phyloP scores from a whole-genome alignment of 2,888 invertebrate genomes.

The Hartigia nigra region DNA sequence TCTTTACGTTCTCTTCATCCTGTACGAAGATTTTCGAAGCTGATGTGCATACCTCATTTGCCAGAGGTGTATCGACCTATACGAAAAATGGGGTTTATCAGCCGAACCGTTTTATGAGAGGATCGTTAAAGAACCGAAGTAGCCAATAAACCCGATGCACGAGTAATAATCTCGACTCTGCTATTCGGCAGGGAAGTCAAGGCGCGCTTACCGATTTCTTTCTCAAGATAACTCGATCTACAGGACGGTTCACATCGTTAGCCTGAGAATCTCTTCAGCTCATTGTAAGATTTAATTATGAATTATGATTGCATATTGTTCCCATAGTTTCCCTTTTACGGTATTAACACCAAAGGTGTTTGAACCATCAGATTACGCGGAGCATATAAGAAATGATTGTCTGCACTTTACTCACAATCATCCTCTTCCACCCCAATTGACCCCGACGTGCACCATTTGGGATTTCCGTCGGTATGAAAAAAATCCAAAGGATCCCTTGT shows the following conservation, averaged over 20 bases:
- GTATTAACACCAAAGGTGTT: conserved; percentile 22
- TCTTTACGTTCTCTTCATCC: neutral
- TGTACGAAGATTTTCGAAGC: neutral
- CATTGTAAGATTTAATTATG: conserved; percentile 47
- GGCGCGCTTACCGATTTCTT: neutral
- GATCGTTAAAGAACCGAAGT: conserved; percentile 19
- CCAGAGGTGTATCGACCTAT: neutral
- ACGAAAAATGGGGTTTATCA: conserved; percentile 22
- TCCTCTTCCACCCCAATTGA: neutral
- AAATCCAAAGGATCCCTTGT: neutral
- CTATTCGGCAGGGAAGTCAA: neutral
- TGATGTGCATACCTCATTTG: neutral
- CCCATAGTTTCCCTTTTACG: conserved; percentile 53
- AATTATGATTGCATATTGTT: conserved; percentile 52
- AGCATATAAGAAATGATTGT: neutral
- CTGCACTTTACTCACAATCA: neutral
- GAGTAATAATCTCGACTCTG: neutral
- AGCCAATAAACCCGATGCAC: neutral
- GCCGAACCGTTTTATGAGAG: conserved; percentile 26
- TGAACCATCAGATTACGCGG: neutral
- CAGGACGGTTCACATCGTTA: conserved; percentile 33
- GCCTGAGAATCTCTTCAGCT: conserved; percentile 12
- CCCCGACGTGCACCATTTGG: neutral
- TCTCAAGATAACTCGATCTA: neutral
- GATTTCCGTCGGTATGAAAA: neutral